phyloP scores from a whole-genome alignment of 2,888 invertebrate species.

The Rhamnusium bicolor region DNA sequence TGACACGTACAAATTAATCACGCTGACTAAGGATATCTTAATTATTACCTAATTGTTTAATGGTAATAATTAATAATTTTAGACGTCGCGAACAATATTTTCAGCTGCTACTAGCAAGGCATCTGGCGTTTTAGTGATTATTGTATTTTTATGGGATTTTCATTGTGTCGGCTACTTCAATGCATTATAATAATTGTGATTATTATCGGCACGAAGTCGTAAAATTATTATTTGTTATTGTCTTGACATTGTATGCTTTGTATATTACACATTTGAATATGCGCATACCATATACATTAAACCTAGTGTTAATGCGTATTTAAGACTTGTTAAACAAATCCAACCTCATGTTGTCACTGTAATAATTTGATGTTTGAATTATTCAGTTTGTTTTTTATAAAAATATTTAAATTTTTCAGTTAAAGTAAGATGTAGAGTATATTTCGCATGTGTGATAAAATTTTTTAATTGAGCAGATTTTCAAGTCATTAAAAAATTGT shows the following conservation, averaged over 20 bases:
- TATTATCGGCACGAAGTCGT: slow-evolving; percentile 5
- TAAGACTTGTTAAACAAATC: not conserved
- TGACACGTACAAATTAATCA: not conserved
- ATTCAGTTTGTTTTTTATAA: not conserved
- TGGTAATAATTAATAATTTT: not conserved
- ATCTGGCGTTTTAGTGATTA: not conserved
- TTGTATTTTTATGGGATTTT: slow-evolving; percentile 1
- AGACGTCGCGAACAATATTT: slow-evolving; percentile 1
- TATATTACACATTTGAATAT: not conserved
- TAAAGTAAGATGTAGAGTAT: not conserved
- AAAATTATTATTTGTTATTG: slow-evolving; percentile 9
- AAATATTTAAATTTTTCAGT: not conserved
- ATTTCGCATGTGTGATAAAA: not conserved
- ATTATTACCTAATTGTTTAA: not conserved
- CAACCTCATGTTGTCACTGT: not conserved
- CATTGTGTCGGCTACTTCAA: slow-evolving; percentile 14
- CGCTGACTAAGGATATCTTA: not conserved
- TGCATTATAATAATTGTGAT: slow-evolving; percentile 3
- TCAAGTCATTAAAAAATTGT: not conserved
- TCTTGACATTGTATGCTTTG: not conserved
- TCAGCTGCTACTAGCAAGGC: not conserved
- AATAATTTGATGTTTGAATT: not conserved
- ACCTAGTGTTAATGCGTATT: not conserved
- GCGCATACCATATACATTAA: not conserved
- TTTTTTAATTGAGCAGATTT: not conserved